phyloP scores from a whole-genome alignment of 2,113 vertebrate species.

The Scolopax mira region DNA sequence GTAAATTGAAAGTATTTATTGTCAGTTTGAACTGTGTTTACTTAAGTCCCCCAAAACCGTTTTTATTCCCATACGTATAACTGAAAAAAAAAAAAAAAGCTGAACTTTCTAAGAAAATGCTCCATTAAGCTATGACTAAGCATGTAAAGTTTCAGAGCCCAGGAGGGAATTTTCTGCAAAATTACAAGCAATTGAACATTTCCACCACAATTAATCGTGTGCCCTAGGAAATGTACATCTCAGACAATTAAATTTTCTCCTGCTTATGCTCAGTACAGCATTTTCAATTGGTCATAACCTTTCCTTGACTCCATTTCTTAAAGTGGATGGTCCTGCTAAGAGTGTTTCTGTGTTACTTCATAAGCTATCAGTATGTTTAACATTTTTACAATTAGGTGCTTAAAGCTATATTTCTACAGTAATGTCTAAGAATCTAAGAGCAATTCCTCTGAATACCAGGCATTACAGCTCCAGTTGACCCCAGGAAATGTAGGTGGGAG shows the following conservation, averaged over 20 bases:
- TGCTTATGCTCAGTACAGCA: neutral
- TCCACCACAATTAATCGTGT: constrained; percentile 60
- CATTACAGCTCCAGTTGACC: neutral
- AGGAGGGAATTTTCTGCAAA: constrained; percentile 63
- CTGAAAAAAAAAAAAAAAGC: constrained; percentile 45
- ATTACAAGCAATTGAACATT: constrained; percentile 68
- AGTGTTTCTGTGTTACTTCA: neutral
- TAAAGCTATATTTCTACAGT: neutral
- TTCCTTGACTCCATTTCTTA: constrained; percentile 7
- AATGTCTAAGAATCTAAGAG: neutral
- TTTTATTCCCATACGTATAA: neutral
- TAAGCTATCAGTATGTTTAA: neutral
- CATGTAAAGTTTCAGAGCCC: constrained; percentile 56
- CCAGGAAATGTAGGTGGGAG: neutral
- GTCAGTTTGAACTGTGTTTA: neutral
- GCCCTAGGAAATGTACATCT: constrained; percentile 55
- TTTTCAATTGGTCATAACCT: constrained; percentile 41
- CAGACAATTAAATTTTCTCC: constrained; percentile 60
- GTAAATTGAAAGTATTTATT: neutral
- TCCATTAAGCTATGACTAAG: constrained; percentile 54
- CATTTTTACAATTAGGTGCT: neutral
- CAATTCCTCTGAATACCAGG: neutral
- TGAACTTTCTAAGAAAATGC: constrained; percentile 61
- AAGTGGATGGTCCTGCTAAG: neutral
- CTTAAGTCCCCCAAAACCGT: neutral